phyloP scores from a whole-genome alignment of 2,888 invertebrate genomes.

The Druceiella hillmani region DNA sequence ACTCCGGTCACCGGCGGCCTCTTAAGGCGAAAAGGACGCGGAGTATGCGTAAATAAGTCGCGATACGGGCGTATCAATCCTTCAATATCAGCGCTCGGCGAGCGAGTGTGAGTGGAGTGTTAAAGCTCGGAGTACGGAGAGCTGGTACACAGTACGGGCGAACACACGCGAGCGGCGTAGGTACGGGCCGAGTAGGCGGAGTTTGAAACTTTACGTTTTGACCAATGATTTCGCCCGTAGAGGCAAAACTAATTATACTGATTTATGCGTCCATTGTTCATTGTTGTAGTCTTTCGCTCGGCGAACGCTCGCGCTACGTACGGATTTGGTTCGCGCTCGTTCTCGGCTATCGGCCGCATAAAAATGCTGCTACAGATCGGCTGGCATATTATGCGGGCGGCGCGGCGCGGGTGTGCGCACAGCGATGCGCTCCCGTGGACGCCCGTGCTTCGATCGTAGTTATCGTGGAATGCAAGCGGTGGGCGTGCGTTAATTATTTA shows the following conservation, averaged over 20 bases:
- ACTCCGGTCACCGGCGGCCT: too few relatives aligned
- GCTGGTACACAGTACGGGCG: not conserved
- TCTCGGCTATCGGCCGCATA: constrained; percentile 6
- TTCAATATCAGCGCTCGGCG: too few relatives aligned
- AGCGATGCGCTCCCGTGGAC: constrained; percentile 3
- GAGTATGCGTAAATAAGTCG: too few relatives aligned
- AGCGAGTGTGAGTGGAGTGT: too few relatives aligned
- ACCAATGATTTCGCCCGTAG: constrained; percentile 61
- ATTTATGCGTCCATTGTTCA: constrained; percentile 92
- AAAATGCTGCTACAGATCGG: constrained; percentile 7
- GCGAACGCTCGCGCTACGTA: constrained; percentile 28
- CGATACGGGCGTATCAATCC: too few relatives aligned
- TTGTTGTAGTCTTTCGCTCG: constrained; percentile 64
- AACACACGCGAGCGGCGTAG: too few relatives aligned
- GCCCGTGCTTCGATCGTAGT: too few relatives aligned
- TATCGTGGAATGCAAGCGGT: too few relatives aligned
- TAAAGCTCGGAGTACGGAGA: not conserved
- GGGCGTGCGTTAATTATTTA: too few relatives aligned
- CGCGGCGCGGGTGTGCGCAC: constrained; percentile 5
- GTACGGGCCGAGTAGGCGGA: constrained; percentile 48
- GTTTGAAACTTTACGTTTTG: constrained; percentile 50
- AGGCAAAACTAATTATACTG: constrained; percentile 85
- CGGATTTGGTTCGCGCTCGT: constrained; percentile 35
- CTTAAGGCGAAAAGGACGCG: too few relatives aligned
- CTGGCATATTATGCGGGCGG: constrained; percentile 33